Base-by-base conservation (phyloP, 1,140 invertebrate genomes). In the Cherax destructor region DNA sequence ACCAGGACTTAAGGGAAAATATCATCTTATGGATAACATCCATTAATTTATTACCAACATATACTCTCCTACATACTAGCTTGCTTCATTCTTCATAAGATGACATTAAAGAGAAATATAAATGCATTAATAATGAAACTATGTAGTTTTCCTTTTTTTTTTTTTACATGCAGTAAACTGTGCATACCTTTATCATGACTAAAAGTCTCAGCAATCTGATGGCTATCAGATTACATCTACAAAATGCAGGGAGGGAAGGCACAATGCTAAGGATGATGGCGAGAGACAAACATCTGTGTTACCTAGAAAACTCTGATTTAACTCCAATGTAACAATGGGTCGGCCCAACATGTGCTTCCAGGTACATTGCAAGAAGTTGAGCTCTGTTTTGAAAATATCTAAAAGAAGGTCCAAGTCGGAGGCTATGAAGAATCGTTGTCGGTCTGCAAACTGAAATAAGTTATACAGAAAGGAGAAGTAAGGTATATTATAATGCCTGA, bases 371-470 rank as follows among this genome's bases (percentile, higher is more conserved):
- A 99, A 96, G 96, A 99, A 99, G 96, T 98, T 97, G 94, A 99
- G 97, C 96, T 99, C 98, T 94, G 97, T 97, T 96, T 98, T 98
- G 95, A 98, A 98, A 95, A 98, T 98, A 96, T 99, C 98, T 95
- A 99, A 97, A 97, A 99, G 97, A 95, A 99, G 96, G 95, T 99
- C 97, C 95, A 98, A 98, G 95, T 99, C 98, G 94, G 98, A 98
- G 94, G 98, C 98, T 94, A 99, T 98, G 96, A 99, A 99, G 96
- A 99, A 99, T 94, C 98, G 96, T 94, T 97, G 97, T 95, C 98
- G 97, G 96, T 99, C 98, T 95, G 98, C 98, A 95, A 99, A 98
- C 98, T 99, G 96, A 94, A 95, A 94, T 92, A 84, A 56, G 49
- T 89, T 91, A 93, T 92, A 93, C 89, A 92, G 92, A 56, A 50